Evolutionary conservation across 2,113 vertebrate species (phyloP), one percentile per base, ranked within the genome.

Genomic region (Edolisoma coerulescens): DNA sequence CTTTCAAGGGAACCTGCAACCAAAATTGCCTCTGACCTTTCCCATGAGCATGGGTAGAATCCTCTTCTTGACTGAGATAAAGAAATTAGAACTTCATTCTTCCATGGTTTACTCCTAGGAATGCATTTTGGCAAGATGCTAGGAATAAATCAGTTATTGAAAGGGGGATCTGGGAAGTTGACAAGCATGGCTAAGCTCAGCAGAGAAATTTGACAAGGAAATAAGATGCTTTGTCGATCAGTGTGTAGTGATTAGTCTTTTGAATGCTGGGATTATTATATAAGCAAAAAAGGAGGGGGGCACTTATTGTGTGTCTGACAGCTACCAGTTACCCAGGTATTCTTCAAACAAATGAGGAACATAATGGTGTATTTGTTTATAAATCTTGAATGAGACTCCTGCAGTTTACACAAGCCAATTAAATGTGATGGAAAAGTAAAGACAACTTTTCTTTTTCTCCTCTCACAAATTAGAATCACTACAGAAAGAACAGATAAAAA

Each of bases 181-280:
- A 98, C 98, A 98, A 96, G 98, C 98, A 98, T 98, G 97, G 98
- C 97, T 98, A 98, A 98, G 93, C 96, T 93, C 96, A 94, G 96
- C 69, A 93, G 93, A 97, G 98, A 98, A 98, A 99, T 97, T 96
- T 97, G 98, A 98, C 98, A 97, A 98, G 98, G 98, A 98, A 98
- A 98, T 98, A 98, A 98, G 98, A 98, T 97, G 98, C 98, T 98
- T 98, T 98, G 98, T 97, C 98, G 98, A 98, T 98, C 97, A 98
- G 93, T 95, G 97, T 97, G 93, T 96, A 97, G 97, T 97, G 98
- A 98, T 98, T 98, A 98, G 97, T 97, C 97, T 97, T 97, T 98
- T 98, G 98, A 98, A 98, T 98, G 97, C 98, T 96, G 90, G 97
- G 97, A 98, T 98, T 98, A 98, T 98, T 98, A 98, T 96, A 98